Conservation (phyloP, 2,888 invertebrate genomes). For the Plusia festucae region DNA sequence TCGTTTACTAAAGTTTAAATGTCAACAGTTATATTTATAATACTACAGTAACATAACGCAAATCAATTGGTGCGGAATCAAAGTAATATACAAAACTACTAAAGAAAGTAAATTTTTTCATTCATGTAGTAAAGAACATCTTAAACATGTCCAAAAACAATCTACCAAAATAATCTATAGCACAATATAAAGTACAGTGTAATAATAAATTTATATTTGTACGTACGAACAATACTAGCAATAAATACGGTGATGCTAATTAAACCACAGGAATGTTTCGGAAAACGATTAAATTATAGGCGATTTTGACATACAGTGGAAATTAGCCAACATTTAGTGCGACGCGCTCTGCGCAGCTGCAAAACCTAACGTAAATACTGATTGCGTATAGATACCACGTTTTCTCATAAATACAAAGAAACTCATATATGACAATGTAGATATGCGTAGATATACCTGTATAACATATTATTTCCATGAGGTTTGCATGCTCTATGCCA, state of each 20-base stretch:
- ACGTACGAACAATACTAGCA: background rate
- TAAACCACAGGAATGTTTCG: conserved; percentile 14
- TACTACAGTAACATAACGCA: background rate
- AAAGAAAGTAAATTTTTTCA: too few relatives aligned
- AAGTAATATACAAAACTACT: too few relatives aligned
- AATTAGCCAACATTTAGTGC: conserved; percentile 22
- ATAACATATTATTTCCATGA: conserved; percentile 26
- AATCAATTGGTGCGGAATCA: background rate
- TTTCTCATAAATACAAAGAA: conserved; percentile 13
- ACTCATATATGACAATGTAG: background rate
- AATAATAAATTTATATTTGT: background rate
- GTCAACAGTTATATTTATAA: background rate
- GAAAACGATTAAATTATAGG: conserved; percentile 21
- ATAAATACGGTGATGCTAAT: background rate
- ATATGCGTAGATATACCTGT: background rate
- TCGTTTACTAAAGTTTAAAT: conserved; percentile 2
- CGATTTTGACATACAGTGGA: conserved; percentile 23
- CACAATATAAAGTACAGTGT: background rate
- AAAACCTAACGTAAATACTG: conserved; percentile 22
- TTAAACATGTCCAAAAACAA: too few relatives aligned
- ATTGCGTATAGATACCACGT: conserved; percentile 12
- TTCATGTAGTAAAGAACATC: too few relatives aligned
- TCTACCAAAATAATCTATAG: too few relatives aligned
- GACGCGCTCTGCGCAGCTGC: conserved; percentile 17
- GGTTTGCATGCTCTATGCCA: conserved; percentile 35